phyloP scores from a whole-genome alignment of 2,888 invertebrate species.

The Xestia xanthographa region DNA sequence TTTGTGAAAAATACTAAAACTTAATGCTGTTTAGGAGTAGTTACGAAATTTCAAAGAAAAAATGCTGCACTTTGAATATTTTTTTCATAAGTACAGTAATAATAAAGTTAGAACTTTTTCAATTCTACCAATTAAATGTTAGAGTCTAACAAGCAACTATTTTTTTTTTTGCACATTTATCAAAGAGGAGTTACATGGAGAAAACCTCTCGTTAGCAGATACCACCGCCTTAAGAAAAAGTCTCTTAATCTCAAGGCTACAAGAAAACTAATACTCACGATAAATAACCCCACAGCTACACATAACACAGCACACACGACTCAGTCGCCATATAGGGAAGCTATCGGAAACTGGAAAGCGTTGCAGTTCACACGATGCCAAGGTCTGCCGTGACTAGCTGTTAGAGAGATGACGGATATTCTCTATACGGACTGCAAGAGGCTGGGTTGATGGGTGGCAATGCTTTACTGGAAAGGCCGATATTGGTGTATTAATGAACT shows the following conservation, averaged over 20 bases:
- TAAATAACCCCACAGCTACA: constrained; percentile 16
- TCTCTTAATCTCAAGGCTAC: neutral
- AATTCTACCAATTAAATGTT: too few species aligned
- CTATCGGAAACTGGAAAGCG: constrained; percentile 55
- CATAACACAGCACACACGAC: constrained; percentile 34
- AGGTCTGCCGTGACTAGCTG: constrained; percentile 50
- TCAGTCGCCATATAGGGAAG: constrained; percentile 60
- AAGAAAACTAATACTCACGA: neutral
- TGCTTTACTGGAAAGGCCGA: neutral
- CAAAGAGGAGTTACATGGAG: too few species aligned
- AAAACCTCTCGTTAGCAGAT: too few species aligned
- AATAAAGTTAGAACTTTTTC: too few species aligned
- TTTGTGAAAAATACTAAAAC: too few species aligned
- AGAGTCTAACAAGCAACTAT: too few species aligned
- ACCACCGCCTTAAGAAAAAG: neutral
- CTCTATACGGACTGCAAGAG: neutral
- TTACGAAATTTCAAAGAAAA: too few species aligned
- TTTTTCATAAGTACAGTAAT: too few species aligned
- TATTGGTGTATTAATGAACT: neutral
- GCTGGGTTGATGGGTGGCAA: neutral
- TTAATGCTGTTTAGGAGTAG: too few species aligned
- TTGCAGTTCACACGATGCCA: constrained; percentile 59
- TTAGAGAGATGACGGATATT: constrained; percentile 25
- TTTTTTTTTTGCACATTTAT: too few species aligned
- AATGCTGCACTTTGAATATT: too few species aligned